Percentiles rank a stretch among this genome's conserved stretches.
phyloP scores from a whole-genome alignment of 2,797 vertebrate genomes.

The Cheirogaleus major region DNA sequence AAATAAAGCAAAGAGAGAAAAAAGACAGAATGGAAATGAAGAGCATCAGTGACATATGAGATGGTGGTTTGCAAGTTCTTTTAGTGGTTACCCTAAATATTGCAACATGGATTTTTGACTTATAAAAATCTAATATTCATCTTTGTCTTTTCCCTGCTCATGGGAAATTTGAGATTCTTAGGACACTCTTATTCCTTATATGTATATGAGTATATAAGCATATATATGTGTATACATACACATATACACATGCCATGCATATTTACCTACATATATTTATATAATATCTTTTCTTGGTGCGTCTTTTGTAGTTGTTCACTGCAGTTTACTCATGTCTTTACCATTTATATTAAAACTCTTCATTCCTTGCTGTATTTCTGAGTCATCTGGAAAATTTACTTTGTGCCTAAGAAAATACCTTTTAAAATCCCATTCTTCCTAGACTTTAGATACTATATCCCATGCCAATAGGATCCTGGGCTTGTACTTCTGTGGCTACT shows the following conservation, averaged over 20 bases:
- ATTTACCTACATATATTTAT: background rate
- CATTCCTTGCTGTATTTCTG: background rate
- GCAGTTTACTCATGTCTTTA: background rate
- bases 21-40: background rate
- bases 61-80: background rate
- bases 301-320: background rate
- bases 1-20: background rate
- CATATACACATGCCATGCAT: background rate
- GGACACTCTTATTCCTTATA: background rate
- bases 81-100: background rate
- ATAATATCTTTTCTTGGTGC: background rate
- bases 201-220: background rate
- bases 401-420: background rate
- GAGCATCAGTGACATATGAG: background rate
- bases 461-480: background rate
- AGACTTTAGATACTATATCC: background rate
- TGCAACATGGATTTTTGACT: conserved; percentile 4
- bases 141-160: background rate
- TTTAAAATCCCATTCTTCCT: background rate
- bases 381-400: conserved; percentile 32
- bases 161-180: conserved; percentile 1
- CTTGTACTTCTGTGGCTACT: background rate
- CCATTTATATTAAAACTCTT: background rate
- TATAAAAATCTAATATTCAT: conserved; percentile 10
- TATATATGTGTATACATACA: background rate